Percentiles rank a stretch among this genome's conserved stretches.
phyloP scores from a whole-genome alignment of 2,797 vertebrate species.

The Gouania willdenowi region DNA sequence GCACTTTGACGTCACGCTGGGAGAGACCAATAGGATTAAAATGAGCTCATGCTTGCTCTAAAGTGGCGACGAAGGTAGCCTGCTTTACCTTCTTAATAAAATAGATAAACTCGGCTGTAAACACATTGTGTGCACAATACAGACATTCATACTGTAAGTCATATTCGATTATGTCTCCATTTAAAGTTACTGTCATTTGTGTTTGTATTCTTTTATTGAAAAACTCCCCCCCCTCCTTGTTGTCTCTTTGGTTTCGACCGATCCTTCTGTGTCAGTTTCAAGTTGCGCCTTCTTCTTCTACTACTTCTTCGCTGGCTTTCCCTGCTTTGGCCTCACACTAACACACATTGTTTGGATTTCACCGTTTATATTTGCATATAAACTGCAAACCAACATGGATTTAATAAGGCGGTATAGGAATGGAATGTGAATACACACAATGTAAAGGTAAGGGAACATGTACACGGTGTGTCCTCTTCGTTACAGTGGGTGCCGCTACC shows the following conservation, averaged over 20 bases:
- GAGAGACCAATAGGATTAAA: constrained; percentile 75
- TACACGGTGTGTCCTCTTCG: constrained; percentile 6
- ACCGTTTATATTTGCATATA: not conserved
- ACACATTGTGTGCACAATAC: too few relatives aligned
- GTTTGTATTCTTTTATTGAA: not conserved
- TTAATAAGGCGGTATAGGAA: not conserved
- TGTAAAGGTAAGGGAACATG: constrained; percentile 41
- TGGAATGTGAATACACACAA: constrained; percentile 23
- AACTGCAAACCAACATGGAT: constrained; percentile 26
- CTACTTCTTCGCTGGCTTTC: constrained; percentile 24
- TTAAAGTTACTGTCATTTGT: too few relatives aligned
- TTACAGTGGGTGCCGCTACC: constrained; percentile 32
- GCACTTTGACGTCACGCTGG: constrained; percentile 52
- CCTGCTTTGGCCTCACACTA: not conserved
- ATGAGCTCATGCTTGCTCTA: constrained; percentile 29
- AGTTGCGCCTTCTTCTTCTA: constrained; percentile 67
- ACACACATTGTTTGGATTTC: not conserved
- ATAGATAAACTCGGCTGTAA: too few relatives aligned
- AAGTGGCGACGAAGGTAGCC: constrained; percentile 6
- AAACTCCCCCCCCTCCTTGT: constrained; percentile 15
- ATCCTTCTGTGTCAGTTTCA: constrained; percentile 71
- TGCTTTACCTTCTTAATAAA: fast-evolving
- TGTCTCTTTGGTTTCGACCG: constrained; percentile 29
- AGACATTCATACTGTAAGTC: fast-evolving
- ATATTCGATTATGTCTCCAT: fast-evolving